Evolutionary conservation across 2,888 invertebrate species (phyloP), one percentile per base, ranked within the genome.

Genomic region (Notodonta dromedarius): DNA sequence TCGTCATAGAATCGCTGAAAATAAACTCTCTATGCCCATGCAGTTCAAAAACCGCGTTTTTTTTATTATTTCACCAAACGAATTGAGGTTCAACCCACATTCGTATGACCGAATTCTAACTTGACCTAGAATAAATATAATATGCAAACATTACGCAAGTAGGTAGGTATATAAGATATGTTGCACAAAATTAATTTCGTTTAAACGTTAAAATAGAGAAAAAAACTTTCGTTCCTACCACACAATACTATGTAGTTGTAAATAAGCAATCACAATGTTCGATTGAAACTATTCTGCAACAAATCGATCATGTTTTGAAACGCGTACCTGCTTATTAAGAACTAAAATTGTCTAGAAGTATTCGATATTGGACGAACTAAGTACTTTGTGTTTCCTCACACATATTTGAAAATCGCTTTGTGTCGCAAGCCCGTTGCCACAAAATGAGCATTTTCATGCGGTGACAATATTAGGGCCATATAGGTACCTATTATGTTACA

Each of bases 221-320:
- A 69, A 24, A 71, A 76, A 72, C 66, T 71, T 66, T 73, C 63
- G 64, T 69, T 50, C 24, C 58, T 63, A 66, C 59, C 58, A 66
- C 59, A 69, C 61, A 64, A 69, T 62, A 64, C 13, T n/a, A n/a
- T 14, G 60, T 61, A 62, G 56, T 66, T 71, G 65, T 44, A 56
- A 56, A 71, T 67, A 71, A 73, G 62, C 73, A 78, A 77, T 77
- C 64, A 69, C 60, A 63, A 60, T 60, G 73, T 71, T 71, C 68
- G 62, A 73, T 65, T 68, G 60, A 62, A 69, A 62, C 54, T 32
- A 73, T 77, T 72, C 68, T 67, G 74, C 70, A 78, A 77, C 62
- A 62, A 69, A 77, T 74, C 74, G 69, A 81, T 78, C 74, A 72
- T 60, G 67, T 73, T 75, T 73, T 62, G 71, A 74, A 80, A 82